Evolutionary conservation across 2,113 vertebrate genomes (phyloP).

Genomic region (Catharus minimus): DNA sequence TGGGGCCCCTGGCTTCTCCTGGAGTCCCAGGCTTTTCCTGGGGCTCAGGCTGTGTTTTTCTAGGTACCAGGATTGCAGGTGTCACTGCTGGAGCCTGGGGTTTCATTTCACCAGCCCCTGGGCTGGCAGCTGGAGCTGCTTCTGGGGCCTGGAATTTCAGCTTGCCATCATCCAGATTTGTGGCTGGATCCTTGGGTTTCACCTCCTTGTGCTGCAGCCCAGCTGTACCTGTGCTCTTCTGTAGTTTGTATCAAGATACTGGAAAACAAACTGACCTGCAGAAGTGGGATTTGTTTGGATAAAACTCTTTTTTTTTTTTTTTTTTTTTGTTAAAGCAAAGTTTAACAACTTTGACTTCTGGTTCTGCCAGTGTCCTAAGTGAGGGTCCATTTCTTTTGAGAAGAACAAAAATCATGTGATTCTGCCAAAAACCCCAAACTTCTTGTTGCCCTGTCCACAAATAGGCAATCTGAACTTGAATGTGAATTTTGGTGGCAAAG

Average conservation of each 20-base stretch:
- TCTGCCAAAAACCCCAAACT: conserved; percentile 35
- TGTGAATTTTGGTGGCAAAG: conserved; percentile 61
- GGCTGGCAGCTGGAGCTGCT: conserved; percentile 43
- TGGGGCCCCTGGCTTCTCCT: conserved; percentile 23
- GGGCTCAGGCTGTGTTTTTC: conserved; percentile 23
- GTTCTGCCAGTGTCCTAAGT: conserved; percentile 28
- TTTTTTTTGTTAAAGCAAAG: not conserved
- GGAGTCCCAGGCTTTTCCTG: conserved; percentile 27
- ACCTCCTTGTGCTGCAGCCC: conserved; percentile 19
- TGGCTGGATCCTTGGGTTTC: conserved; percentile 40
- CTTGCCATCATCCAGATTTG: conserved; percentile 31
- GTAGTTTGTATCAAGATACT: conserved; percentile 46
- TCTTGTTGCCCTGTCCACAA: conserved; percentile 33
- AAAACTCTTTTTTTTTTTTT: not conserved
- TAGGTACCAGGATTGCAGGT: conserved; percentile 43
- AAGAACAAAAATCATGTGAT: conserved; percentile 39
- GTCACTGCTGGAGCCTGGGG: conserved; percentile 33
- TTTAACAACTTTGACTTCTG: conserved; percentile 43
- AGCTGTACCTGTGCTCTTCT: conserved; percentile 42
- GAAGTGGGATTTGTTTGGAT: conserved; percentile 30
- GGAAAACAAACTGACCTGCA: conserved; percentile 53
- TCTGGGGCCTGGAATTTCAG: conserved; percentile 39
- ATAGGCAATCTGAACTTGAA: conserved; percentile 52
- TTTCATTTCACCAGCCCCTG: conserved; percentile 16
- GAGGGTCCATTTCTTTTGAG: conserved; percentile 36